Evolutionary conservation across 2,888 invertebrate species (phyloP), one percentile per base, ranked within the genome.

Genomic region (Hipparchia semele): DNA sequence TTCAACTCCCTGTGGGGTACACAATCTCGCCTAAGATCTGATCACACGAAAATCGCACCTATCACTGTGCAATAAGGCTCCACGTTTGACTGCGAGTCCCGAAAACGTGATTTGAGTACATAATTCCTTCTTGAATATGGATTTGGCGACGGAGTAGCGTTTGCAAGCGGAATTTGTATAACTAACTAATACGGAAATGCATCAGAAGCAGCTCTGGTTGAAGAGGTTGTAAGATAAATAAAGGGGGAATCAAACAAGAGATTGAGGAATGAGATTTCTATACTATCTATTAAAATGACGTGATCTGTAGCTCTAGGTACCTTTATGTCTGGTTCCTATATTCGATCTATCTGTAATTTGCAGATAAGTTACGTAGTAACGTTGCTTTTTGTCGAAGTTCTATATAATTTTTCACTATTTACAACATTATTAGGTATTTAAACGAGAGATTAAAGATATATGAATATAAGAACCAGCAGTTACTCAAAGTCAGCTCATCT

Each of bases 1-100:
- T 86, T 85, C 87, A 82, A 83, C 75, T 73, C 73, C 79, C 68
- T 59, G 68, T 70, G 79, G 73, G 65, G 77, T 78, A 68, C 72
- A 70, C 75, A 71, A 76, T 75, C 76, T 76, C 61, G 72, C 65
- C 71, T 73, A 33, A 53, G 49, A 73, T 68, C 74, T 66, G 64
- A 54, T 68, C 70, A 74, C 6, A 0, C 66, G 51, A 78, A 75
- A 76, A 74, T 70, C 67, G 61, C 59, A 67, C 64, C 56, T 78
- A 76, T 78, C 60, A 59, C 74, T 60, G 77, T 12, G 68, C 8
- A 8, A 45, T 71, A 78, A 70, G 75, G 61, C 12, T 58, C 58
- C 68, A 67, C 64, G 69, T 71, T 71, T 62, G 64, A 56, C 51
- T 62, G 46, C 39, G 49, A 61, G 53, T 70, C 53, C 49, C 59